A percentile compares a stretch with the other conserved stretches of the same genome.
phyloP scores from a whole-genome alignment of 2,888 invertebrate genomes.

The Eupithecia inturbata region DNA sequence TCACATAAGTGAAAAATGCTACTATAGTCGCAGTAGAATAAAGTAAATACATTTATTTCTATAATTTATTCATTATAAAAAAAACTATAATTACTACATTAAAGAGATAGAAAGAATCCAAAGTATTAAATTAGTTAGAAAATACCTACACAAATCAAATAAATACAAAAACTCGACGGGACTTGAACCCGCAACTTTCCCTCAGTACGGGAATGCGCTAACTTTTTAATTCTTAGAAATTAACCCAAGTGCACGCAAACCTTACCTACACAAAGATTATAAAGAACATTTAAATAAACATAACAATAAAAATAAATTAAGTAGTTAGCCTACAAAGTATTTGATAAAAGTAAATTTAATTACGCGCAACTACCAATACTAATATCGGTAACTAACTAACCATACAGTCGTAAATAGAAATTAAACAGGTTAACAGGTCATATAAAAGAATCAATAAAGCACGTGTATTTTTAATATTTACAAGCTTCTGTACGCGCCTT shows the following conservation, averaged over 20 bases:
- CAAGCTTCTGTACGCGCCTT: neutral
- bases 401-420: neutral
- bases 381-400: neutral
- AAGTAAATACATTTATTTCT: too few relatives aligned
- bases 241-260: too few relatives aligned
- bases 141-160: neutral
- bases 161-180: too few relatives aligned
- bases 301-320: too few relatives aligned
- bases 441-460: neutral
- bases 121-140: neutral
- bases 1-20: too few relatives aligned
- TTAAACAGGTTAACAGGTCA: neutral
- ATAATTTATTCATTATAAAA: too few relatives aligned
- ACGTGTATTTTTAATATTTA: neutral
- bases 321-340: neutral
- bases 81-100: too few relatives aligned
- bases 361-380: neutral
- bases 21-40: too few relatives aligned
- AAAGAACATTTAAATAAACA: too few relatives aligned
- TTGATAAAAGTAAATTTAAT: neutral
- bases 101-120: neutral
- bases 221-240: too few relatives aligned
- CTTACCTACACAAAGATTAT: neutral
- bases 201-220: too few relatives aligned
- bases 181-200: too few relatives aligned